Evolutionary conservation across 1,140 invertebrate species (phyloP).

Genomic region (Bombus difficillimus): DNA sequence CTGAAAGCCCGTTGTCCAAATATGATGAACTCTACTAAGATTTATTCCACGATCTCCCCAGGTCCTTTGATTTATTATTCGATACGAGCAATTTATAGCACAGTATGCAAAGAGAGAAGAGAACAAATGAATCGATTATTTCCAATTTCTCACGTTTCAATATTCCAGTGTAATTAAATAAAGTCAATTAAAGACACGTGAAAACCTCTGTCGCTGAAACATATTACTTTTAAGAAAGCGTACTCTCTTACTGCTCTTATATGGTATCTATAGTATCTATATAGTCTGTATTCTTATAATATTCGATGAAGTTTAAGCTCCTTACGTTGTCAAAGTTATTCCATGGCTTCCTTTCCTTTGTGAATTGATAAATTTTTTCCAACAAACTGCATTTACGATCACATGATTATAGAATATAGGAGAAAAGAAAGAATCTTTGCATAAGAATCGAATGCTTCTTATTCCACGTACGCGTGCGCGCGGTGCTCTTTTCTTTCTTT

Average conservation of each 20-base stretch:
- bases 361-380: not conserved
- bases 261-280: no score
- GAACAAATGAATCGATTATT: no score
- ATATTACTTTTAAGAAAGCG: not conserved
- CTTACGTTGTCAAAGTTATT: not conserved
- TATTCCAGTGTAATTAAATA: not conserved
- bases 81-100: not conserved
- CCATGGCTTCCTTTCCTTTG: not conserved
- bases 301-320: not conserved
- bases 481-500: no score
- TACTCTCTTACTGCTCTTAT: not conserved
- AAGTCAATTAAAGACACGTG: no score
- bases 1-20: not conserved
- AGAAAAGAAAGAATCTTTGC: not conserved
- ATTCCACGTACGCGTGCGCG: no score
- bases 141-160: no score
- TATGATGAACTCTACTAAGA: not conserved
- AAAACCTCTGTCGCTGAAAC: not conserved
- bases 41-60: no score
- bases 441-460: not conserved
- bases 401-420: not conserved
- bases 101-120: not conserved
- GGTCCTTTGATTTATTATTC: not conserved
- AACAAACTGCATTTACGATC: not conserved
- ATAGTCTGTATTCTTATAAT: not conserved